These are phyloP conservation scores for Lithosia quadra DNA, from an alignment of 2,888 invertebrate genomes.

Conservation along the genomic window DNA sequence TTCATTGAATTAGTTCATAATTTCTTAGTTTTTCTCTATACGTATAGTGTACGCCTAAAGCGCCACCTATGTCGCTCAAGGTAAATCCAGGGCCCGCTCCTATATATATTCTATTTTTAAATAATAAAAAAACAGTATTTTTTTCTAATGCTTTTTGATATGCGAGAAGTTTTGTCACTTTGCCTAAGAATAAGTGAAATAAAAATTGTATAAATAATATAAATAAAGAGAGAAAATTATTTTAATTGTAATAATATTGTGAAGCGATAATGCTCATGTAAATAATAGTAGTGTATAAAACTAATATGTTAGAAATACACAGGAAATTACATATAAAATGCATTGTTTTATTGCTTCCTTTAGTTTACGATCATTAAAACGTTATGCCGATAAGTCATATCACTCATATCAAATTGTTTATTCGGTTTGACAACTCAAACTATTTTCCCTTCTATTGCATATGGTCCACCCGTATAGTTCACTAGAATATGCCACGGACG, in stretches of 20 bases:
- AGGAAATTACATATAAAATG: constrained; percentile 66
- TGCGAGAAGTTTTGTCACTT: constrained; percentile 76
- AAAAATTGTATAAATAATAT: constrained; percentile 81
- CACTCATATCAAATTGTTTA: neutral
- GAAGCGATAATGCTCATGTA: constrained; percentile 86
- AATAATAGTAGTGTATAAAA: constrained; percentile 85
- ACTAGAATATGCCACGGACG: too few species aligned
- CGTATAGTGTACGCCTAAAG: constrained; percentile 40
- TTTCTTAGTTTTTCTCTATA: constrained; percentile 29
- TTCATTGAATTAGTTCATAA: constrained; percentile 23
- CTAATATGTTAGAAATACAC: constrained; percentile 85
- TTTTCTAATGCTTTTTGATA: constrained; percentile 57
- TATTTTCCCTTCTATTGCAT: neutral
- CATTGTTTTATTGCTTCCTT: constrained; percentile 51
- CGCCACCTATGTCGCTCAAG: constrained; percentile 44
- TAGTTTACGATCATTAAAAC: constrained; percentile 12
- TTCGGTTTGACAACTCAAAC: neutral
- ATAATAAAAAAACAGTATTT: constrained; percentile 57
- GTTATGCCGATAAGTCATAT: neutral
- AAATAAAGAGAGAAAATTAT: constrained; percentile 82
- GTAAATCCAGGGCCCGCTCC: constrained; percentile 57
- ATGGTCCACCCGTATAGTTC: neutral
- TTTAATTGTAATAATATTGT: constrained; percentile 84
- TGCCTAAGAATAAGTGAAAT: constrained; percentile 77
- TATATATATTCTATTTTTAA: constrained; percentile 49